Percentiles rank a stretch among this genome's conserved stretches.
Conservation (phyloP, 1,140 invertebrate species). For the Saccostrea glomerata region DNA sequence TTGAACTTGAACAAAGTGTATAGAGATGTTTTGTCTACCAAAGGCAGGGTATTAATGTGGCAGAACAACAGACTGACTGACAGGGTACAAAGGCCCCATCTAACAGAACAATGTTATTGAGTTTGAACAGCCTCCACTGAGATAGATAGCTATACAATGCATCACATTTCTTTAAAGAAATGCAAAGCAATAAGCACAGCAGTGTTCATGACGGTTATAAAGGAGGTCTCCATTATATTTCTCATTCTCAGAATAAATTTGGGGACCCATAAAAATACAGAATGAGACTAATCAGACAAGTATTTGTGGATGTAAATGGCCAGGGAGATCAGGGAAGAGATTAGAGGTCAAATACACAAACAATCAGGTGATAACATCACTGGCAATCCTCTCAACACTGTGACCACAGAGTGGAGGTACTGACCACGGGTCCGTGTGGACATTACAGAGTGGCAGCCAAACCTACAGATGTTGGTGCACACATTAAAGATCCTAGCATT, state of each 20-base stretch:
- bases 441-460: too few relatives aligned
- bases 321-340: neutral
- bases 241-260: too few relatives aligned
- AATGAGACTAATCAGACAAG: neutral
- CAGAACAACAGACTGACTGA: neutral
- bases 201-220: too few relatives aligned
- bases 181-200: too few relatives aligned
- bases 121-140: neutral
- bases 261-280: neutral
- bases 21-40: neutral
- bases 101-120: neutral
- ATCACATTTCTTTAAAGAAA: too few relatives aligned
- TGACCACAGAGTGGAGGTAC: too few relatives aligned
- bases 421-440: too few relatives aligned
- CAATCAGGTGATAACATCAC: neutral
- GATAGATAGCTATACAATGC: too few relatives aligned
- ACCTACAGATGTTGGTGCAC: too few relatives aligned
- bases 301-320: neutral
- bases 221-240: too few relatives aligned
- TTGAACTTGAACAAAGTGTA: slow-evolving; percentile 20
- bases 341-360: neutral
- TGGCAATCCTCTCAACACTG: neutral
- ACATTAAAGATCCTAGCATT: too few relatives aligned
- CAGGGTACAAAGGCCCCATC: neutral
- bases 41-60: neutral